A percentile compares a stretch with the other conserved stretches of the same genome.
Evolutionary conservation across 2,888 invertebrate species (phyloP).

Genomic region (Eucriotettix oculatus): DNA sequence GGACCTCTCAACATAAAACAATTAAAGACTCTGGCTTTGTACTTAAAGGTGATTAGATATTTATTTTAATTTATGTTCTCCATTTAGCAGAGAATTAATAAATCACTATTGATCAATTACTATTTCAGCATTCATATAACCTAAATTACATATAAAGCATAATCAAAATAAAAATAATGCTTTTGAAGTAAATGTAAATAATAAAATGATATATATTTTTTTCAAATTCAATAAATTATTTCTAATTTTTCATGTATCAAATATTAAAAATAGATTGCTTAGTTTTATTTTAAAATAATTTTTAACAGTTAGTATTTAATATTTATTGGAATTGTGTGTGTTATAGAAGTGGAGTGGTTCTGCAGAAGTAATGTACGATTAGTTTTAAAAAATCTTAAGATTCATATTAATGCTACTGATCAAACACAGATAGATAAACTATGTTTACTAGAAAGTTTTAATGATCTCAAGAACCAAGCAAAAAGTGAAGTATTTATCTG

Average conservation of each 20-base stretch:
- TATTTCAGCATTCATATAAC: not conserved
- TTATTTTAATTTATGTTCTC: not conserved
- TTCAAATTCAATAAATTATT: too few relatives aligned
- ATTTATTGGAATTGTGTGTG: not conserved
- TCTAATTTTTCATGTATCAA: too few relatives aligned
- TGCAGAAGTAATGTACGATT: constrained; percentile 18
- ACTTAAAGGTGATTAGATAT: constrained; percentile 25
- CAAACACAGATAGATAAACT: constrained; percentile 2
- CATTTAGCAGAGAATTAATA: not conserved
- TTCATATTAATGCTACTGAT: constrained; percentile 3
- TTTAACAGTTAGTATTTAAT: too few relatives aligned
- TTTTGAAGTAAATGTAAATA: too few relatives aligned
- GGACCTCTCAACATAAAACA: constrained; percentile 29
- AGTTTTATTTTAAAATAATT: too few relatives aligned
- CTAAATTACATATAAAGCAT: too few relatives aligned
- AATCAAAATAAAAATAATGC: too few relatives aligned
- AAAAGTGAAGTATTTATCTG: constrained; percentile 11
- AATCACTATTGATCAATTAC: not conserved
- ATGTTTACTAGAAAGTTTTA: constrained; percentile 9
- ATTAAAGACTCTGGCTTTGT: constrained; percentile 32
- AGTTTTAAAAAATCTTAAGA: constrained; percentile 14
- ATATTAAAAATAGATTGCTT: too few relatives aligned
- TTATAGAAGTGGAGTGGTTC: constrained; percentile 22
- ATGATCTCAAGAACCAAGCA: constrained; percentile 9
- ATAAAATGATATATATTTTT: too few relatives aligned